Base-by-base conservation (phyloP, 2,113 vertebrate species). In the Cyanistes caeruleus region DNA sequence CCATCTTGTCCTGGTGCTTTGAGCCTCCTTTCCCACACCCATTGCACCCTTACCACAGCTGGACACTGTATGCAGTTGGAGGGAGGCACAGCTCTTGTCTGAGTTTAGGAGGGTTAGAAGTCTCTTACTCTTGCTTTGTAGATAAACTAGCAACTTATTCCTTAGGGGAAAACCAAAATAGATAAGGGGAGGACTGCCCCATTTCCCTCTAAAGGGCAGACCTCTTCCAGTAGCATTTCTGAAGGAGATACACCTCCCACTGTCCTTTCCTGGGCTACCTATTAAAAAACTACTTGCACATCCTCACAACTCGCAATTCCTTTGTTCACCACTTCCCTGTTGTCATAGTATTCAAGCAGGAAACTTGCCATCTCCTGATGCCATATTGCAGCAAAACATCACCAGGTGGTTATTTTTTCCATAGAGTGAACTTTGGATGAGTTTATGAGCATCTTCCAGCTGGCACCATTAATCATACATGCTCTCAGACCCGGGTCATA, bases 391-490 rank as follows among this genome's bases (percentile, higher is more conserved):
- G 56, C 3, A 4, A 62, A 74, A 75, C 25, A 10, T 62, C 39
- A 51, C 39, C 83, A 68, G 39, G 39, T 72, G 53, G 48, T 55
- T 63, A 48, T 82, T 78, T 48, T 67, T 78, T 68, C 53, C 41
- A 35, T 41, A 15, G 11, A 10, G 33, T 78, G 74, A 78, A 76
- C 25, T 76, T 73, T 13, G 13, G 10, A 11, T 30, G 9, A 43
- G 27, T 89, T 91, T 19, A 70, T 0, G 2, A 89, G 35, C 0
- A 0, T 60, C 84, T 93, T 91, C 72, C 63, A 79, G 33, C 53
- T 70, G 70, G 22, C 67, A 80, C 37, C 0, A 0, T 89, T 82
- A 64, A 69, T 88, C 28, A 23, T 3, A 17, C 0, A 0, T 44
- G 10, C 52, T 80, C 46, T 84, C 41, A 31, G 74, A 39, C 62